Percentiles rank a stretch among this genome's conserved stretches.
Conservation (phyloP, 2,797 vertebrate genomes). For the Brotula barbata region DNA sequence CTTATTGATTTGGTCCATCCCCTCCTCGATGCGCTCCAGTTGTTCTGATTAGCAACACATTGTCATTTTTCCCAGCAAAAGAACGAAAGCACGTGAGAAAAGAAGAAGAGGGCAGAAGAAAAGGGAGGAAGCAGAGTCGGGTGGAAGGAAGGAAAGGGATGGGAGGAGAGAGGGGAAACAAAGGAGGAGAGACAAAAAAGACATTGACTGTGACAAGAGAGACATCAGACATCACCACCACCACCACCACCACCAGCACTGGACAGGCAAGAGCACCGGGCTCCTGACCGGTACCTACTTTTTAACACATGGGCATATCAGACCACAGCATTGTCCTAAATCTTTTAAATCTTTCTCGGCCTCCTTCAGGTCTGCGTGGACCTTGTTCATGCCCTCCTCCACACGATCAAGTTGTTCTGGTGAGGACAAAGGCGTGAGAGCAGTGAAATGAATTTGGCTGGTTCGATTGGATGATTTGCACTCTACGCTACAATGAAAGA, state of each 20-base stretch:
- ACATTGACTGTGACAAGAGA: conserved; percentile 98
- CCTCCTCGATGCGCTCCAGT: conserved; percentile 99
- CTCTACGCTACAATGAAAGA: conserved; percentile 59
- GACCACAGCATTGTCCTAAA: conserved; percentile 99
- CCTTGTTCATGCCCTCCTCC: conserved; percentile 99
- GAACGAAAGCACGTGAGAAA: conserved; percentile 94
- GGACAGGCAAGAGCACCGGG: conserved; percentile 85
- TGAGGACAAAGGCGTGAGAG: conserved; percentile 99
- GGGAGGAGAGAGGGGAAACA: conserved; percentile 62
- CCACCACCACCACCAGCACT: conserved; percentile 83
- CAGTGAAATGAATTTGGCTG: conserved; percentile 86
- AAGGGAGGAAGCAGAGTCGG: conserved; percentile 40
- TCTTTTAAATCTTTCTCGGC: conserved; percentile 99
- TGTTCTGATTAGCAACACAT: conserved; percentile 98
- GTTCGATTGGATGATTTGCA: conserved; percentile 25
- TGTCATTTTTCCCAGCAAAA: conserved; percentile 94
- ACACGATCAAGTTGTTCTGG: conserved; percentile 99
- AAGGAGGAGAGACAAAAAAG: conserved; percentile 88
- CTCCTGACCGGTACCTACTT: conserved; percentile 97
- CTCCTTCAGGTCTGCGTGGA: conserved; percentile 99
- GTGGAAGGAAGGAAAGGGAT: conserved; percentile 17
- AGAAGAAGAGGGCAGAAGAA: conserved; percentile 57
- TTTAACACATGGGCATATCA: conserved; percentile 98
- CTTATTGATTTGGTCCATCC: conserved; percentile 99
- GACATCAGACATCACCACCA: conserved; percentile 77